Conservation (phyloP, 2,888 invertebrate species). For the Sinodicranocentrus sp. region DNA sequence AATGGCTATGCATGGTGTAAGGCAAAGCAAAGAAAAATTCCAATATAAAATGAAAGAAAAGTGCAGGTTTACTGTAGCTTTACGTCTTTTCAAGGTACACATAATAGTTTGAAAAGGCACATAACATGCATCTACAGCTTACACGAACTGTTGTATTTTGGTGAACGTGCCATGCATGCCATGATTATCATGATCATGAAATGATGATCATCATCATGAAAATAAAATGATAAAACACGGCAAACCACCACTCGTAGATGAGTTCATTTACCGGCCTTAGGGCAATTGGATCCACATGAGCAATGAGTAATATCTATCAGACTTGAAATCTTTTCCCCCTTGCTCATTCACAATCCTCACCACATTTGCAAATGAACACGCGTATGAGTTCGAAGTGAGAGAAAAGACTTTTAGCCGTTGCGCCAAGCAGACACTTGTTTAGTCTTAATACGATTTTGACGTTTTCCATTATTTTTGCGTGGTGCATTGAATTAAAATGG, state of each 20-base stretch:
- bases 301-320: constrained; percentile 72
- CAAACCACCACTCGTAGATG: constrained; percentile 29
- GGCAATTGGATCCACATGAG: constrained; percentile 72
- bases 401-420: background rate
- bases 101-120: too few species aligned
- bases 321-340: constrained; percentile 39
- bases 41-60: too few species aligned
- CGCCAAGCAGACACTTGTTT: background rate
- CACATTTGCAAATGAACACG: too few species aligned
- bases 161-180: constrained; percentile 18
- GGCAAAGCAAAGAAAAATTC: too few species aligned
- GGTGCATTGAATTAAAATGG: background rate
- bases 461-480: constrained; percentile 6
- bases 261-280: constrained; percentile 68
- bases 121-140: background rate
- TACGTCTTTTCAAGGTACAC: background rate
- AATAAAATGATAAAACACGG: constrained; percentile 22
- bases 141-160: background rate
- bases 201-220: constrained; percentile 30
- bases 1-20: too few species aligned
- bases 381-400: background rate
- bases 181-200: constrained; percentile 29
- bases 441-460: constrained; percentile 15
- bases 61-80: background rate
- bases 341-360: background rate